Evolutionary conservation across 2,797 vertebrate species (phyloP).

Genomic region (Lepus townsendii): DNA sequence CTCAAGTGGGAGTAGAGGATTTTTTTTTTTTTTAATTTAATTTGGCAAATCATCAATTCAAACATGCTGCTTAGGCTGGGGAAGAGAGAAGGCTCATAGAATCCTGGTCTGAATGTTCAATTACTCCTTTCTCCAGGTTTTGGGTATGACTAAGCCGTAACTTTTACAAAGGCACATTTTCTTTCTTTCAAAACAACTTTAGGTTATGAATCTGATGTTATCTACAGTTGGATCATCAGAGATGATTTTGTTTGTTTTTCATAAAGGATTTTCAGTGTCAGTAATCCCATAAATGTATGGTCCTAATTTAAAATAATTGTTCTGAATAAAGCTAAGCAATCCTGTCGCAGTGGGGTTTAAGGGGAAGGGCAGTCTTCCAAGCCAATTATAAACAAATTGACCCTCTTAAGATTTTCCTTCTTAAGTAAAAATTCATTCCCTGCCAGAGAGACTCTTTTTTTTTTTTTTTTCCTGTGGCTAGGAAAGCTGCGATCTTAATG

Average conservation of each 20-base stretch:
- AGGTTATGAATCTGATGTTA: constrained; percentile 76
- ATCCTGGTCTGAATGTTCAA: constrained; percentile 27
- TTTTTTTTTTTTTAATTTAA: not conserved
- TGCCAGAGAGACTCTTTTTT: constrained; percentile 56
- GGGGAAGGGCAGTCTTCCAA: constrained; percentile 79
- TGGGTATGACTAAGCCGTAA: not conserved
- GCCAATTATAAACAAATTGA: constrained; percentile 81
- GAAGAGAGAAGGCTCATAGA: not conserved
- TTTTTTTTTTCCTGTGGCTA: not conserved
- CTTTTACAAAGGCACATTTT: constrained; percentile 55
- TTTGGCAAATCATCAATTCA: not conserved
- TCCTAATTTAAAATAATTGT: constrained; percentile 79
- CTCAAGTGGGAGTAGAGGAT: not conserved
- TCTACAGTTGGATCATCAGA: constrained; percentile 77
- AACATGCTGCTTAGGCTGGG: not conserved
- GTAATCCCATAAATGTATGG: constrained; percentile 63
- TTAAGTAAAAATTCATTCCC: constrained; percentile 81
- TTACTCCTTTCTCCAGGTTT: constrained; percentile 38
- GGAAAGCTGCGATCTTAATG: constrained; percentile 76
- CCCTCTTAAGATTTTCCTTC: constrained; percentile 78
- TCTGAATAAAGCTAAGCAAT: constrained; percentile 80
- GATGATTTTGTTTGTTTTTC: constrained; percentile 71
- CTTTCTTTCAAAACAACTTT: constrained; percentile 66
- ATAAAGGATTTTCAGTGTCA: constrained; percentile 56
- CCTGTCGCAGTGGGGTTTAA: constrained; percentile 65